Conservation (phyloP, 2,888 invertebrate species). For the Lithophane leautieri region DNA sequence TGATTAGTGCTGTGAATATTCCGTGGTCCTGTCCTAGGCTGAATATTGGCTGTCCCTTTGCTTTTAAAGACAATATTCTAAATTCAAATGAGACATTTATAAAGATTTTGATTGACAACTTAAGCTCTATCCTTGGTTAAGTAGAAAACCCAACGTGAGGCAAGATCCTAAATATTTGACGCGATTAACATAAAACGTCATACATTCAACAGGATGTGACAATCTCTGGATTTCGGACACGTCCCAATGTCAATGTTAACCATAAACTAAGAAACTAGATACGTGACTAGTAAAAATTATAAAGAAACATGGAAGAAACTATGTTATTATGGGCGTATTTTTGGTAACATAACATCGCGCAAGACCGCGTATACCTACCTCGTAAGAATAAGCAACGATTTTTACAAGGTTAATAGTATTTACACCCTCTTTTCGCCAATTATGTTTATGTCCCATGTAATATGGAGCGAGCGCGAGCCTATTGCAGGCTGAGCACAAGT, state of each 20-base stretch:
- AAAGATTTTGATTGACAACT: slow-evolving; percentile 13
- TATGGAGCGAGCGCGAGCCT: background rate
- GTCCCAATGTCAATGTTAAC: slow-evolving; percentile 66
- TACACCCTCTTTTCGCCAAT: background rate
- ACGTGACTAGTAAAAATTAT: slow-evolving; percentile 66
- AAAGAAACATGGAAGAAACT: slow-evolving; percentile 28
- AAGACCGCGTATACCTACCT: no score
- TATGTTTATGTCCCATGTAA: background rate
- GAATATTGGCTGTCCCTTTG: slow-evolving; percentile 12
- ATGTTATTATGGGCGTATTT: slow-evolving; percentile 30
- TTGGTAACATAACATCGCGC: background rate
- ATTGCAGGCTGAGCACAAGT: background rate
- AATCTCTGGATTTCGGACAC: slow-evolving; percentile 63
- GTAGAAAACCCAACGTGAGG: slow-evolving; percentile 16
- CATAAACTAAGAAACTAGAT: slow-evolving; percentile 62
- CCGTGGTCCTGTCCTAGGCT: slow-evolving; percentile 7
- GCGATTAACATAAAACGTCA: slow-evolving; percentile 46
- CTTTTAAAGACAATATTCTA: slow-evolving; percentile 26
- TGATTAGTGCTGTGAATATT: slow-evolving; percentile 32
- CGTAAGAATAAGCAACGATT: background rate
- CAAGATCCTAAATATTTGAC: slow-evolving; percentile 29
- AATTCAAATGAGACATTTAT: slow-evolving; percentile 4
- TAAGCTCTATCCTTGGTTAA: slow-evolving; percentile 14
- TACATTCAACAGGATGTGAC: slow-evolving; percentile 61
- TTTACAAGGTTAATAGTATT: background rate